Evolutionary conservation across 2,113 vertebrate genomes (phyloP).

Genomic region (Myrmecophaga tridactyla): DNA sequence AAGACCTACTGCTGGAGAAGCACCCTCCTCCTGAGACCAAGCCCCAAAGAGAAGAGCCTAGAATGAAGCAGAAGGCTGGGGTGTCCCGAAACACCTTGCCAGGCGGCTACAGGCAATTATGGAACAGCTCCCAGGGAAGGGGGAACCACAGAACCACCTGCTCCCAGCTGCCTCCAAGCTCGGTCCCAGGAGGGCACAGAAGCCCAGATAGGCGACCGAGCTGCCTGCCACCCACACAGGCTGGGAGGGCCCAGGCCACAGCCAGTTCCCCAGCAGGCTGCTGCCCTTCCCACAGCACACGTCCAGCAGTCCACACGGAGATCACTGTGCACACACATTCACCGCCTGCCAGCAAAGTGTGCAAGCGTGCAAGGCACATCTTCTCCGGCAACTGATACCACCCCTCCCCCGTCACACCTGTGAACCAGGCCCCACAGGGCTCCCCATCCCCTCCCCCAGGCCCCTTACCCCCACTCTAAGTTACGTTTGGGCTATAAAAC

Average conservation of each 20-base stretch:
- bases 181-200: neutral
- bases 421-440: neutral
- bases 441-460: neutral
- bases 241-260: neutral
- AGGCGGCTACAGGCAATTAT: neutral
- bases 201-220: neutral
- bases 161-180: neutral
- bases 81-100: neutral
- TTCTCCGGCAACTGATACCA: neutral
- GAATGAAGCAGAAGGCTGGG: neutral
- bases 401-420: accelerated
- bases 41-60: neutral
- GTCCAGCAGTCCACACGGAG: accelerated
- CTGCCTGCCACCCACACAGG: neutral
- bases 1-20: neutral
- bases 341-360: accelerated
- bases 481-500: neutral
- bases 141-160: neutral
- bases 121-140: neutral
- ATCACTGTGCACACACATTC: accelerated
- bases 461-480: neutral
- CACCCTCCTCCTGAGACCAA: neutral
- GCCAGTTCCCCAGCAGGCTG: accelerated
- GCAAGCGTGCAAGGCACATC: accelerated
- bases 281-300: neutral